Conservation (phyloP, 2,113 vertebrate genomes). For the Chamaetylas fuelleborni region DNA sequence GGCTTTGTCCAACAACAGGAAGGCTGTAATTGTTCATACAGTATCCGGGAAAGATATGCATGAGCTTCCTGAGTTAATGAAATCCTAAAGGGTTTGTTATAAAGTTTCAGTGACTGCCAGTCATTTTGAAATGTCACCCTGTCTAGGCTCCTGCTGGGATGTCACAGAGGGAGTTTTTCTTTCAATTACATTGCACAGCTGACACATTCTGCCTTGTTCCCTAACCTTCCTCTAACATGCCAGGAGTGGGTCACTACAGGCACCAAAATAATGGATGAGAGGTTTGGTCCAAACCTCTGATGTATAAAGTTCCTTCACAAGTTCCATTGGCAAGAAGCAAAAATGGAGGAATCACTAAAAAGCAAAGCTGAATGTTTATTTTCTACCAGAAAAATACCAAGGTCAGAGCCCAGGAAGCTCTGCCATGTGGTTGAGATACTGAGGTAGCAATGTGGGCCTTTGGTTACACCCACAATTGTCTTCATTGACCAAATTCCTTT, state of each 20-base stretch:
- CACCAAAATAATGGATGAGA: not conserved
- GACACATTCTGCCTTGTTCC: conserved; percentile 4
- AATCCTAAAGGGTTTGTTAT: not conserved
- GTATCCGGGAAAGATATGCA: conserved; percentile 43
- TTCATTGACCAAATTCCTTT: not conserved
- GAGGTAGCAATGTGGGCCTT: not conserved
- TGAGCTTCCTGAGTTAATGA: conserved; percentile 28
- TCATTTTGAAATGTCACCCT: conserved; percentile 19
- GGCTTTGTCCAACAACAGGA: conserved; percentile 47
- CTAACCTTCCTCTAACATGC: not conserved
- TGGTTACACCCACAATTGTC: conserved; percentile 32
- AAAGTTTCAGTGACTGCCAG: conserved; percentile 1
- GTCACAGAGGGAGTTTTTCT: not conserved
- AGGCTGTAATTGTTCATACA: conserved; percentile 40
- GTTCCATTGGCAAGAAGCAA: not conserved
- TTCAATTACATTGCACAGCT: not conserved
- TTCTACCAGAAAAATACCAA: not conserved
- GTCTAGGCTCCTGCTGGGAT: not conserved
- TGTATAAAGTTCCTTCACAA: not conserved
- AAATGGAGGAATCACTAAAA: not conserved
- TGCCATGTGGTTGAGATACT: not conserved
- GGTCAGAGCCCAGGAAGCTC: not conserved
- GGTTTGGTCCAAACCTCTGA: not conserved
- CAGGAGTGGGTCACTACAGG: not conserved
- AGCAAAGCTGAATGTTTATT: not conserved